Evolutionary conservation across 2,797 vertebrate genomes (phyloP).

Genomic region (Anniella stebbinsi): DNA sequence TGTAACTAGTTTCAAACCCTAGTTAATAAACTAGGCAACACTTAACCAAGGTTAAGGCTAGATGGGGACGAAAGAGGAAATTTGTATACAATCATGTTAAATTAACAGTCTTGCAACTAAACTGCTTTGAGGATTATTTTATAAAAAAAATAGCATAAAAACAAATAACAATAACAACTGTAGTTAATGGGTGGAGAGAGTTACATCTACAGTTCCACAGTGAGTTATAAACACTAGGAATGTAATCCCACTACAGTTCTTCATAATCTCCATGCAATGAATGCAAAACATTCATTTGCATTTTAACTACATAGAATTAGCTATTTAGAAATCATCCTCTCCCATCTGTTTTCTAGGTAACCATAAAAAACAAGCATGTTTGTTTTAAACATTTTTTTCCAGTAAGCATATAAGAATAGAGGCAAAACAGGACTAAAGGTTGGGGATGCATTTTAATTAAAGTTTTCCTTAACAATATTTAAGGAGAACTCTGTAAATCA

Average conservation of each 20-base stretch:
- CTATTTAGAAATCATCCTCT: background rate
- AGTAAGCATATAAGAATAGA: background rate
- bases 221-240: slow-evolving; percentile 5
- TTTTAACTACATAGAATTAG: slow-evolving; percentile 1
- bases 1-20: too few species aligned
- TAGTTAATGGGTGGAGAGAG: background rate
- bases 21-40: background rate
- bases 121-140: slow-evolving; percentile 8
- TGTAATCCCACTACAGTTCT: background rate
- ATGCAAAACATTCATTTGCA: background rate
- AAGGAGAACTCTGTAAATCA: background rate
- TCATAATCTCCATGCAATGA: background rate
- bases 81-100: background rate
- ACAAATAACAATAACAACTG: background rate
- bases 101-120: background rate
- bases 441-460: background rate
- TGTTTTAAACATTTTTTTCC: background rate
- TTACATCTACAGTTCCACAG: background rate
- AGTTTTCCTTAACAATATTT: background rate
- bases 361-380: background rate
- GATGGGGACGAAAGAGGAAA: too few species aligned
- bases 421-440: background rate
- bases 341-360: background rate
- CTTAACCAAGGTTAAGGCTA: background rate
- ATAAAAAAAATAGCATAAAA: background rate